Percentiles rank a stretch among this genome's conserved stretches.
These are phyloP conservation scores for Chymomyza procnemis DNA, from an alignment of 2,888 invertebrate genomes.

Conservation along the genomic window DNA sequence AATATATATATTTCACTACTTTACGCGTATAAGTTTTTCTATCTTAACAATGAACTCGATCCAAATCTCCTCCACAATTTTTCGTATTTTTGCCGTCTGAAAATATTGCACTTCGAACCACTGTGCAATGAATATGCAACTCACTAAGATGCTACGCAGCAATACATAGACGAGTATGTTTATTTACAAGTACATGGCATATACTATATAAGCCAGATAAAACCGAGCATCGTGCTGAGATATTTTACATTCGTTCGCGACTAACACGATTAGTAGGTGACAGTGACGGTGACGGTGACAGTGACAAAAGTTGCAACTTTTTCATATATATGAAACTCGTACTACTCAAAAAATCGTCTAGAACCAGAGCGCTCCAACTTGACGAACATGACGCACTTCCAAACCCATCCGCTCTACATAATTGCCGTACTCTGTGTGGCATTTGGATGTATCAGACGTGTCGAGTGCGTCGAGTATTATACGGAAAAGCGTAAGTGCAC, in stretches of 20 bases:
- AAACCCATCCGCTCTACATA: conserved; percentile 17
- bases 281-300: conserved; percentile 25
- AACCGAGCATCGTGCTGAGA: conserved; percentile 33
- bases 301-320: conserved; percentile 13
- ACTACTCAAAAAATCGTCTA: background rate
- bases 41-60: too few relatives aligned
- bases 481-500: conserved; percentile 63
- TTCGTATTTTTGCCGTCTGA: too few relatives aligned
- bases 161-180: background rate
- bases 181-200: background rate
- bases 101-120: background rate
- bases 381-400: conserved; percentile 24
- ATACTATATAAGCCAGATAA: conserved; percentile 44
- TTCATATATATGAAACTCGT: background rate
- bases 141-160: background rate
- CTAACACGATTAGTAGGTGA: conserved; percentile 44
- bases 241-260: conserved; percentile 49
- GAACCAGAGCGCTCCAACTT: background rate
- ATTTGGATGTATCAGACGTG: conserved; percentile 14
- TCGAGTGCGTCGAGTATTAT: conserved; percentile 39
- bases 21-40: too few relatives aligned
- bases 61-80: too few relatives aligned
- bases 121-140: conserved; percentile 18
- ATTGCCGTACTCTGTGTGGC: conserved; percentile 41
- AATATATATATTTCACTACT: too few relatives aligned